Conservation (phyloP, 1,140 invertebrate species). For the Ceratoteleas bidentatus region DNA sequence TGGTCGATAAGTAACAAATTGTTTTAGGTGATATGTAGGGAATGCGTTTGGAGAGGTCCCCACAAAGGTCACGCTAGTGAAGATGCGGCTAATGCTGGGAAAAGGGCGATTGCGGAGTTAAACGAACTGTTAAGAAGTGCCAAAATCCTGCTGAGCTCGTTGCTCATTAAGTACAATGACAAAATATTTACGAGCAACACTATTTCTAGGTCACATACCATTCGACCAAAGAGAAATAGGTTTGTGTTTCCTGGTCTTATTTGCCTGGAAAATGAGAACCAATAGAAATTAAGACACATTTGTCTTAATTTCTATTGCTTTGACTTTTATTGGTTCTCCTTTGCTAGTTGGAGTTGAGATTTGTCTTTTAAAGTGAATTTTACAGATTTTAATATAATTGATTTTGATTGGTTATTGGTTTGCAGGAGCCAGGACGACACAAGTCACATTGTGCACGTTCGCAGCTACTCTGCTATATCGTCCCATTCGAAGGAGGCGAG, state of each 20-base stretch:
- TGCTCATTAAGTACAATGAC: conserved; percentile 71
- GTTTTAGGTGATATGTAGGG: conserved; percentile 73
- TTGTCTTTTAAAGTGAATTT: no score
- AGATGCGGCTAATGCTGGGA: conserved; percentile 71
- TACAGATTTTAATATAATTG: no score
- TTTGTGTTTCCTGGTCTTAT: conserved; percentile 27
- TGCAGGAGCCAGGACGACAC: conserved; percentile 24
- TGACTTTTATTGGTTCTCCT: no score
- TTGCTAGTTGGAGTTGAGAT: no score
- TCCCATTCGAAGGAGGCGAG: conserved; percentile 70
- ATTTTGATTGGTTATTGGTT: conserved; percentile 1
- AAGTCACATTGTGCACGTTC: conserved; percentile 31
- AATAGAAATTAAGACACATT: no score
- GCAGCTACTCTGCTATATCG: conserved; percentile 59
- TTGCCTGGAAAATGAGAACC: no score
- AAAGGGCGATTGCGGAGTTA: conserved; percentile 66
- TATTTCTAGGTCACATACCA: conserved; percentile 51
- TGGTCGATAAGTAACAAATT: no score
- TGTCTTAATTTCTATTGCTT: no score
- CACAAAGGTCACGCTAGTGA: conserved; percentile 78
- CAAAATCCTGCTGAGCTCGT: conserved; percentile 67
- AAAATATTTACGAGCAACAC: conserved; percentile 58
- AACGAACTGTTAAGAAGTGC: conserved; percentile 68
- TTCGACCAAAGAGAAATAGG: conserved; percentile 67
- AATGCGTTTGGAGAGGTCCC: conserved; percentile 75